These are phyloP conservation scores for Bellardia pandia DNA, from an alignment of 2,888 invertebrate species.

Conservation along the genomic window DNA sequence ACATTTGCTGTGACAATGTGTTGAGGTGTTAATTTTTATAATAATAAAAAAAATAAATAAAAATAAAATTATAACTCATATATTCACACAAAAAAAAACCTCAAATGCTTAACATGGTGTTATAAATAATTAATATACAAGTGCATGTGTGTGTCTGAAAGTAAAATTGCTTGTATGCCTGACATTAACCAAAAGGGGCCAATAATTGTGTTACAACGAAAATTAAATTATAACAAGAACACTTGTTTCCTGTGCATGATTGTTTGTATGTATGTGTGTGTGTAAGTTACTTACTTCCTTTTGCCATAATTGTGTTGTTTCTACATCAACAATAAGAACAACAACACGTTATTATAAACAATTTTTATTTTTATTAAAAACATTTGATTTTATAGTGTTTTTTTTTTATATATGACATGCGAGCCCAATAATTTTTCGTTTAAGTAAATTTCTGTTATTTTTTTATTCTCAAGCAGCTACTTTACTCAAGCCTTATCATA, in stretches of 20 bases:
- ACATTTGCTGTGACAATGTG: slow-evolving; percentile 60
- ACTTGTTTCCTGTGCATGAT: slow-evolving; percentile 13
- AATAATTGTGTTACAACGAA: slow-evolving; percentile 47
- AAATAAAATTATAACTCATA: slow-evolving; percentile 45
- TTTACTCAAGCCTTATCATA: background rate
- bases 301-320: slow-evolving; percentile 24
- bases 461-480: background rate
- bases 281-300: slow-evolving; percentile 9
- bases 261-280: background rate
- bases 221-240: slow-evolving; percentile 59
- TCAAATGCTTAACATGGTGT: slow-evolving; percentile 24
- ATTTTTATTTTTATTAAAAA: slow-evolving; percentile 45
- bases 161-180: background rate
- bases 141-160: background rate
- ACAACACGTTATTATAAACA: background rate
- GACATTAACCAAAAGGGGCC: slow-evolving; percentile 51
- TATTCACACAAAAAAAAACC: background rate
- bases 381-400: slow-evolving; percentile 58
- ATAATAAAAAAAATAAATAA: slow-evolving; percentile 32
- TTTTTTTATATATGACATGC: slow-evolving; percentile 66
- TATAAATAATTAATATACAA: slow-evolving; percentile 45
- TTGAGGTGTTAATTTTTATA: slow-evolving; percentile 68
- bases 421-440: slow-evolving; percentile 56
- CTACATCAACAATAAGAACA: slow-evolving; percentile 1
- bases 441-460: background rate